Conservation (phyloP, 2,888 invertebrate species). For the Zaprionus bogoriensis region DNA sequence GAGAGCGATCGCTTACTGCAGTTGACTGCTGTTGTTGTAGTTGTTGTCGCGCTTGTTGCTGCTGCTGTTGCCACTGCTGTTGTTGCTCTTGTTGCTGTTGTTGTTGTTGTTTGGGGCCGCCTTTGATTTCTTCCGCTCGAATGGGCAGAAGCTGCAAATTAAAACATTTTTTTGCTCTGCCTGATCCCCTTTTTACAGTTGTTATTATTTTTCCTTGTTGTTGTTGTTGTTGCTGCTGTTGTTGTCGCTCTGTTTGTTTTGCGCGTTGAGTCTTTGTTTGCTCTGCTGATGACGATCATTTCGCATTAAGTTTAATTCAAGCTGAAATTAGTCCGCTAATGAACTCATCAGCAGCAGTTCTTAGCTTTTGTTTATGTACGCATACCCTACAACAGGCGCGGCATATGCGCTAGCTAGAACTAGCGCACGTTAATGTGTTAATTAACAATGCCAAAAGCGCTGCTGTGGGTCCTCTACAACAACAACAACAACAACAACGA, state of each 20-base stretch:
- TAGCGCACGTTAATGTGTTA: constrained; percentile 82
- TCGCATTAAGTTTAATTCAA: constrained; percentile 81
- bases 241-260: constrained; percentile 47
- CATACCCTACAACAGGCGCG: constrained; percentile 2
- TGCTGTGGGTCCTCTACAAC: constrained; percentile 73
- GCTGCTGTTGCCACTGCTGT: constrained; percentile 10
- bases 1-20: constrained; percentile 19
- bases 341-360: constrained; percentile 77
- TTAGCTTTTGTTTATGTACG: constrained; percentile 35
- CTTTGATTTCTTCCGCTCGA: constrained; percentile 77
- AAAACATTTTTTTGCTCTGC: constrained; percentile 64
- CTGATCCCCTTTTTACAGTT: constrained; percentile 45
- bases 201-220: constrained; percentile 28
- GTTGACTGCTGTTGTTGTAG: constrained; percentile 30
- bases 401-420: not conserved
- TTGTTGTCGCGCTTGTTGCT: constrained; percentile 13
- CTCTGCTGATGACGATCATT: constrained; percentile 76
- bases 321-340: constrained; percentile 81
- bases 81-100: constrained; percentile 19
- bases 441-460: constrained; percentile 78
- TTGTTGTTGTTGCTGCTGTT: constrained; percentile 10
- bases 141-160: constrained; percentile 79
- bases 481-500: constrained; percentile 33
- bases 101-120: constrained; percentile 48
- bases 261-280: constrained; percentile 72